A percentile compares a stretch with the other conserved stretches of the same genome.
These are phyloP conservation scores for Nasua narica DNA, from an alignment of 2,797 vertebrate genomes.

Conservation along the genomic window DNA sequence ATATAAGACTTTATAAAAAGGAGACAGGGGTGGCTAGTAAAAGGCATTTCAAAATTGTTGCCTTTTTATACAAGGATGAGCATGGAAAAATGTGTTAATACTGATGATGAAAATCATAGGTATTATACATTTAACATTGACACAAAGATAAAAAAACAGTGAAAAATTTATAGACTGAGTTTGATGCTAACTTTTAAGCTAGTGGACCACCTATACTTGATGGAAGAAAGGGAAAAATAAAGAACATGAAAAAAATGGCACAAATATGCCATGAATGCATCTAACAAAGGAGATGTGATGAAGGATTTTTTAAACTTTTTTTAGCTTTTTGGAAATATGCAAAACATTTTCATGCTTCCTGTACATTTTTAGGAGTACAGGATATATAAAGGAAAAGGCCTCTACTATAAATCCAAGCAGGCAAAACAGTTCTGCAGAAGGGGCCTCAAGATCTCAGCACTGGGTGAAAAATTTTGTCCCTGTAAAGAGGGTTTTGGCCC, in stretches of 20 bases:
- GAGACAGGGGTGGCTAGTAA: too few relatives aligned
- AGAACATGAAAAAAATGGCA: neutral
- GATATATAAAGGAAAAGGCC: neutral
- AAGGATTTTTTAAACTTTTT: neutral
- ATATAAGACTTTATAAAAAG: neutral
- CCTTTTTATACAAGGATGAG: neutral
- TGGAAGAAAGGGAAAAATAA: neutral
- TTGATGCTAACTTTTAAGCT: neutral
- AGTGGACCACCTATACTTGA: neutral
- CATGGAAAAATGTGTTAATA: neutral
- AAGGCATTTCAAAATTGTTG: neutral
- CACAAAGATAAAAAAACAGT: neutral
- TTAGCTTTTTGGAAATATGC: neutral
- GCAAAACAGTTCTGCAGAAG: neutral
- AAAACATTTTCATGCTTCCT: neutral
- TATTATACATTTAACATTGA: neutral
- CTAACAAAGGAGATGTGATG: neutral
- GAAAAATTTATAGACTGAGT: neutral
- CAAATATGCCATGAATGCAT: neutral
- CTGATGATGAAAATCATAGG: neutral
- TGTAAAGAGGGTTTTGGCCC: neutral
- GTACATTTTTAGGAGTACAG: neutral
- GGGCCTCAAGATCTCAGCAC: neutral
- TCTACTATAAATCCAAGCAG: neutral
- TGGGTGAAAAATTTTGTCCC: neutral